Evolutionary conservation across 2,888 invertebrate species (phyloP), one percentile per base, ranked within the genome.

Genomic region (Leucophenga maculata): DNA sequence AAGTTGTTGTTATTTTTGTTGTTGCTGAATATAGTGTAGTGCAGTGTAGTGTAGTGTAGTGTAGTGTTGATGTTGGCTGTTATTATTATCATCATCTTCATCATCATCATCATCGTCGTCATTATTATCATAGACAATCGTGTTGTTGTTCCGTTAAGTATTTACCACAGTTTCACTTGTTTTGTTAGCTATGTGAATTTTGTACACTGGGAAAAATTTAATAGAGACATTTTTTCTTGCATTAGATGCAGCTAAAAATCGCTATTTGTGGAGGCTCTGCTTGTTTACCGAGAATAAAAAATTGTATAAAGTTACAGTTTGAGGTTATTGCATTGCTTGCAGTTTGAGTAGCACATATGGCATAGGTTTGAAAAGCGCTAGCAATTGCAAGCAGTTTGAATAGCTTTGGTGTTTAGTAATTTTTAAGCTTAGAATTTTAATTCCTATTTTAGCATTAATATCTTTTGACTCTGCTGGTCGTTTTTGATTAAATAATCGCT

Each of bases 21-120:
- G 75, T 32, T 32, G 32, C 54, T 22, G 69, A 26, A 2, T 26
- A 26, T 26, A 26, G 62, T 71, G 55, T 9, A 67, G 54, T 46
- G 4, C 4, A 26, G 26, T 26, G 26, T 67, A 39, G 9, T 39
- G 39, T 26, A 39, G 11, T 39, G 8, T 39, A 39, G 50, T 50
- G 50, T 50, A 75, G 70, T 70, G 70, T 70, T 73, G 68, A 59
- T 66, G 71, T 68, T 72, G 77, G 72, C 72, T 75, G 80, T 78
- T 81, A 80, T 78, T 79, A 82, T 80, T 79, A 80, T 80, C 81
- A 79, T 78, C 78, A 77, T 75, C 82, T 82, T 82, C 82, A 83
- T 82, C 82, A 81, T 82, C 78, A 75, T 82, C 62, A 22, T 80
- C 73, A 72, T 70, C 22, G 79, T 80, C 79, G 79, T 80, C 79